Conservation (phyloP, 1,140 invertebrate species). For the Lepidostoma basale region DNA sequence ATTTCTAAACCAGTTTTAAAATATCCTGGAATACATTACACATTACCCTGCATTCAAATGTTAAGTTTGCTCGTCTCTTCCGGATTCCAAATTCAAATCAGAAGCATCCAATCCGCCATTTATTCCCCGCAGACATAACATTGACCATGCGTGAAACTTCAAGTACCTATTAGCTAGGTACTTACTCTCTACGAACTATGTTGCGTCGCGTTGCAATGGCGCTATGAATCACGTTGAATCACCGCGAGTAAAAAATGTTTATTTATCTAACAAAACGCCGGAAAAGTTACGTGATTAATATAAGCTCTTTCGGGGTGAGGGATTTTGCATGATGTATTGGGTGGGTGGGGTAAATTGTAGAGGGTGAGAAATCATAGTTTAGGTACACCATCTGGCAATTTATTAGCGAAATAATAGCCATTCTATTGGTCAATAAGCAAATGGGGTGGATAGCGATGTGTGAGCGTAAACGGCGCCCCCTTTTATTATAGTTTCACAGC, state of each 20-base stretch:
- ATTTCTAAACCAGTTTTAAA: constrained; percentile 1
- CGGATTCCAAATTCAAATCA: constrained; percentile 11
- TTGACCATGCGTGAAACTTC: constrained; percentile 12
- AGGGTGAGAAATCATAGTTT: no score
- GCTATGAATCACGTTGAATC: not conserved
- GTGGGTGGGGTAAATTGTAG: no score
- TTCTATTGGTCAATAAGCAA: not conserved
- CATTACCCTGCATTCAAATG: not conserved
- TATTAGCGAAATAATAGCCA: constrained; percentile 10
- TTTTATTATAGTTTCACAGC: no score
- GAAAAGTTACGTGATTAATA: no score
- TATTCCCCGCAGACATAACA: not conserved
- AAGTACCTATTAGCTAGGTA: no score
- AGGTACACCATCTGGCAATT: constrained; percentile 6
- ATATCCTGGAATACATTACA: constrained; percentile 14
- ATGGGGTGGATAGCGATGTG: not conserved
- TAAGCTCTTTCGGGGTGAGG: no score
- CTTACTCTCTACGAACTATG: no score
- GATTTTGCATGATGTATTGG: no score
- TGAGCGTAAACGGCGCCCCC: no score
- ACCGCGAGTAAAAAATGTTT: not conserved
- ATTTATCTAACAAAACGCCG: not conserved
- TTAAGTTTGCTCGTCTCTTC: not conserved
- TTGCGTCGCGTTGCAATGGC: not conserved
- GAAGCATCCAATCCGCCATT: not conserved